Conservation (phyloP, 1,140 invertebrate genomes). For the Asobara japonica region DNA sequence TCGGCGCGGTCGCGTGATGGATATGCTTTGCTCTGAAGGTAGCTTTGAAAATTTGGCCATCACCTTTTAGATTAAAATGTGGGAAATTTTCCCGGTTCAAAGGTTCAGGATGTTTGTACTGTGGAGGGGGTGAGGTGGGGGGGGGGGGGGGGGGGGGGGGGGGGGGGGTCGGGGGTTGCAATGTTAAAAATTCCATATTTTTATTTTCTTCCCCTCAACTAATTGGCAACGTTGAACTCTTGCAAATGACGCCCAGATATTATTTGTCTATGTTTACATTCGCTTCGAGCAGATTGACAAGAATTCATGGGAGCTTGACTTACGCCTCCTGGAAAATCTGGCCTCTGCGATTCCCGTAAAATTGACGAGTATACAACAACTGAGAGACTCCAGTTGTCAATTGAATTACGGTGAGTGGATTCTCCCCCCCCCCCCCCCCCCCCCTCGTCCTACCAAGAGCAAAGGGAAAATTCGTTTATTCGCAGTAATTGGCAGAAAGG, state of each 20-base stretch:
- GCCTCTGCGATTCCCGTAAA: not conserved
- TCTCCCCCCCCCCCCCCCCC: too few species aligned
- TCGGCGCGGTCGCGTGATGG: not conserved
- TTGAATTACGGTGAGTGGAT: not conserved
- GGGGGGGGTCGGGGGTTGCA: too few species aligned
- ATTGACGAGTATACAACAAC: not conserved
- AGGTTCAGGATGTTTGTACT: too few species aligned
- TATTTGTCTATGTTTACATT: too few species aligned
- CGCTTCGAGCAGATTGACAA: not conserved
- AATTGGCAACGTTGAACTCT: too few species aligned
- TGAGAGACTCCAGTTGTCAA: not conserved
- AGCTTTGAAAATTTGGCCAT: not conserved
- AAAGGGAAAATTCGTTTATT: slow-evolving; percentile 1
- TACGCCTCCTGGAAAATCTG: not conserved
- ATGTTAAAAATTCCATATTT: too few species aligned
- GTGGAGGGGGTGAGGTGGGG: not conserved
- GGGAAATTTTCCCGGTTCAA: not conserved
- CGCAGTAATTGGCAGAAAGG: not conserved
- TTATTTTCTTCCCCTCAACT: too few species aligned
- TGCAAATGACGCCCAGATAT: too few species aligned
- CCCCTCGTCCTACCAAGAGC: too few species aligned
- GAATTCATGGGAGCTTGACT: too few species aligned
- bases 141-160: not conserved
- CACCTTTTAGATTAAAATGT: not conserved
- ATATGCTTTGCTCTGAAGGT: not conserved